Evolutionary conservation across 2,797 vertebrate species (phyloP), one percentile per base, ranked within the genome.

Genomic region (Huso huso): DNA sequence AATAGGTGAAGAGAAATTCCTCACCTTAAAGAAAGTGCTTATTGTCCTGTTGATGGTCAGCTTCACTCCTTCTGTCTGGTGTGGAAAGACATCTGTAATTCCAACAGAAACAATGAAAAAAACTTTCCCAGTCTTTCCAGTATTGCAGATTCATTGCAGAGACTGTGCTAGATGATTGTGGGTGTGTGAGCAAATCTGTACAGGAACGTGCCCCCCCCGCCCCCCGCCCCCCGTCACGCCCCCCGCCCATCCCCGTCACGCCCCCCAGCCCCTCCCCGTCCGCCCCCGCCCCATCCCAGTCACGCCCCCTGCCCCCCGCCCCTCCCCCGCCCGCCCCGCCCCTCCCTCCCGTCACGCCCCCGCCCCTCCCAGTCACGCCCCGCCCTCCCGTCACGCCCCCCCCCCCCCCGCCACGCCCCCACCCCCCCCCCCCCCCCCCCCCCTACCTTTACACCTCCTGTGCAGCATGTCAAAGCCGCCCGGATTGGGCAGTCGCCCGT

Each of bases 21-120:
- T 75, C 64, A 97, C 96, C 93, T 97, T 94, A 73, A 98, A 95
- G 79, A 96, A 95, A 78, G 93, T 95, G 85, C 94, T 98, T 66
- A 97, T 87, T 67, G 89, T 89, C 84, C 95, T 97, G 80, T 93
- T 97, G 76, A 98, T 78, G 52, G 94, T 86, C 78, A 98, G 84
- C 83, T 95, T 98, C 74, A 98, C 89, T 0, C 95, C 96, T 73
- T 97, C 96, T 80, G 94, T 93, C 83, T 98, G 96, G 78, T 93
- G 93, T 61, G 95, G 96, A 84, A 97, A 98, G 15, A 98, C 92
- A 71, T 96, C 95, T 98, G 80, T 7, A 62, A 37, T 23, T 23
- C 61, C 15, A 6, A 10, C 18, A 49, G 11, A 62, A 49, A 12
- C 8, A 2, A 11, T 11, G 11, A 10, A 48, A 6, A 6, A 49